phyloP scores from a whole-genome alignment of 2,888 invertebrate species.

The Podotricha telesiphe region DNA sequence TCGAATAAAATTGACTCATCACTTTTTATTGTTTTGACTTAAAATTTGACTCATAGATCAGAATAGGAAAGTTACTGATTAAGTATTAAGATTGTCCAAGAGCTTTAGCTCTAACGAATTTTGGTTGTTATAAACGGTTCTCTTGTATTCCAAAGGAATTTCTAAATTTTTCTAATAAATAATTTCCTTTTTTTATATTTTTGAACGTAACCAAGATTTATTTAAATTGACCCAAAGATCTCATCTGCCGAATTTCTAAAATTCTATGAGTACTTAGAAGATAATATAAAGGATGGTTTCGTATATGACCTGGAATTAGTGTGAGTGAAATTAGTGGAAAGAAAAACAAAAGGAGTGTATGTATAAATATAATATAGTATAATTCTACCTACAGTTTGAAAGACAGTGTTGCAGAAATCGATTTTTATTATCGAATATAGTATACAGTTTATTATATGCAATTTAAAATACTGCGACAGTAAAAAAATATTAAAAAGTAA shows the following conservation, averaged over 20 bases:
- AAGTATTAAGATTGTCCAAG: neutral
- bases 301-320: neutral
- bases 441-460: neutral
- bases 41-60: neutral
- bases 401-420: neutral
- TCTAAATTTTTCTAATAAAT: neutral
- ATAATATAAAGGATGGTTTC: neutral
- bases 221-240: conserved; percentile 47
- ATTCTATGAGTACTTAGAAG: conserved; percentile 50
- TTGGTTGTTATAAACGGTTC: conserved; percentile 12
- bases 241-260: conserved; percentile 53
- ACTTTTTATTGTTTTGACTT: conserved; percentile 12
- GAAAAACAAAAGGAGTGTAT: neutral
- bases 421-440: neutral
- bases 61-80: neutral
- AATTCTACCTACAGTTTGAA: neutral
- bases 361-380: neutral
- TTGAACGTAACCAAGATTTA: neutral
- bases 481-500: neutral
- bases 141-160: conserved; percentile 10
- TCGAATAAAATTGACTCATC: conserved; percentile 22
- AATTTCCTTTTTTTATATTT: neutral
- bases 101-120: neutral
- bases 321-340: conserved; percentile 4
- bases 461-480: neutral